Base-by-base conservation (phyloP, 2,888 invertebrate species). In the Macaria liturata region DNA sequence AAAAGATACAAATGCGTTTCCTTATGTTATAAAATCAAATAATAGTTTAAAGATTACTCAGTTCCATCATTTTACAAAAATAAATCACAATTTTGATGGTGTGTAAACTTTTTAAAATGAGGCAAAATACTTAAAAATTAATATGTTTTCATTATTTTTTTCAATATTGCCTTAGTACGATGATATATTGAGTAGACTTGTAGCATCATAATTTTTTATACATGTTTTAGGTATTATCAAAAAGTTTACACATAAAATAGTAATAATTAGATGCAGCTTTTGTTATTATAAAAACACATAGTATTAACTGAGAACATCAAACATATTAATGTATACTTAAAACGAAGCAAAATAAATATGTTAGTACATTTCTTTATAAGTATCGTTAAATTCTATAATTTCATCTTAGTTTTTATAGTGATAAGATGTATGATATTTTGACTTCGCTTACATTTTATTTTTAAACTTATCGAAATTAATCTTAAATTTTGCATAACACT, bases 331-430 rank as follows among this genome's bases (percentile, higher is more conserved):
- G 47, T 62, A 56, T 61, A 74, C 78, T 81, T 84, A 75, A 76
- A 72, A 63, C 71, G 72, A 88, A 86, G 86, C 88, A 56, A 85
- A 89, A 90, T 89, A 90, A 90, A 90, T 90, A 90, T 80, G 81
- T 90, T 88, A 89, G 83, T 77, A 72, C 65, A 73, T 70, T 59
- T 71, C 67, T 74, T 74, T 71, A 76, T 65, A 72, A 69, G 65
- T 76, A 72, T 37, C 34, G 72, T 73, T 76, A 79, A 69, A 76
- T 71, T 72, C 69, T 75, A 69, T 71, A 70, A 59, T 66, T 65
- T 63, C 34, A 8, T 42, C 42, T 65, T 65, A 62, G 44, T 51
- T 46, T 37, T 50, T 50, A 50, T 62, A 46, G 9, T 49, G 30
- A 54, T 52, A 58, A 60, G n/a, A n/a, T n/a, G 60, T 57, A 62